A percentile compares a stretch with the other conserved stretches of the same genome.
These are phyloP conservation scores for Amphiprion ocellaris DNA, from an alignment of 2,113 vertebrate genomes.

Conservation along the genomic window DNA sequence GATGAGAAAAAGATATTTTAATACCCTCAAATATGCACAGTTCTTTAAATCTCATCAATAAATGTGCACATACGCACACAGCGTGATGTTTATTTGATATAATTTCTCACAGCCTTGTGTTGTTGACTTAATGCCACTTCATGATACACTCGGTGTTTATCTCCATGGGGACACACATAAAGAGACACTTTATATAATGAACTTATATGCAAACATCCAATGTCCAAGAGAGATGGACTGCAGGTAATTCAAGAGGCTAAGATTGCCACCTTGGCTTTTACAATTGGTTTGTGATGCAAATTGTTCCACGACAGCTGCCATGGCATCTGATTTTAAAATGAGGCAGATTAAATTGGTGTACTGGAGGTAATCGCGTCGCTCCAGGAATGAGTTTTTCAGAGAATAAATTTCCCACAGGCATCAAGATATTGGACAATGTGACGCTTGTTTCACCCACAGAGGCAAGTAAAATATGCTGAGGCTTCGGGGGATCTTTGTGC, in stretches of 20 bases:
- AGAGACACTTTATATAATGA: slow-evolving; percentile 1
- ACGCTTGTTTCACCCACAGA: slow-evolving; percentile 26
- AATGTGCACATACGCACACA: background rate
- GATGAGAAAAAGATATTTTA: background rate
- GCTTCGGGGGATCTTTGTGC: slow-evolving; percentile 36
- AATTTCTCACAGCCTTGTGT: background rate
- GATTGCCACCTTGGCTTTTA: slow-evolving; percentile 4
- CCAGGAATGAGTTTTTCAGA: slow-evolving; percentile 52
- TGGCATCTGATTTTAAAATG: slow-evolving; percentile 41
- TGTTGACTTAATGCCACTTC: too few relatives aligned
- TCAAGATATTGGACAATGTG: slow-evolving; percentile 50
- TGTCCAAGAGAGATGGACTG: slow-evolving; percentile 22
- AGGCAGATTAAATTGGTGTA: slow-evolving; percentile 54
- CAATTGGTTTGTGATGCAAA: slow-evolving; percentile 33
- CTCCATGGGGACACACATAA: too few relatives aligned
- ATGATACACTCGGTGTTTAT: too few relatives aligned
- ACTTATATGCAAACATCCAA: slow-evolving; percentile 27
- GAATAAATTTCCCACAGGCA: slow-evolving; percentile 65
- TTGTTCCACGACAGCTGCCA: slow-evolving; percentile 36
- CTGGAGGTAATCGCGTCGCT: slow-evolving; percentile 47
- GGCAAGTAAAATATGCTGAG: slow-evolving; percentile 12
- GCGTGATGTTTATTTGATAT: background rate
- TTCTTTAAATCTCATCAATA: slow-evolving; percentile 3
- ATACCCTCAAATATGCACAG: background rate
- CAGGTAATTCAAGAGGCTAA: slow-evolving; percentile 26